Evolutionary conservation across 2,113 vertebrate species (phyloP).

Genomic region (Malurus elegans): DNA sequence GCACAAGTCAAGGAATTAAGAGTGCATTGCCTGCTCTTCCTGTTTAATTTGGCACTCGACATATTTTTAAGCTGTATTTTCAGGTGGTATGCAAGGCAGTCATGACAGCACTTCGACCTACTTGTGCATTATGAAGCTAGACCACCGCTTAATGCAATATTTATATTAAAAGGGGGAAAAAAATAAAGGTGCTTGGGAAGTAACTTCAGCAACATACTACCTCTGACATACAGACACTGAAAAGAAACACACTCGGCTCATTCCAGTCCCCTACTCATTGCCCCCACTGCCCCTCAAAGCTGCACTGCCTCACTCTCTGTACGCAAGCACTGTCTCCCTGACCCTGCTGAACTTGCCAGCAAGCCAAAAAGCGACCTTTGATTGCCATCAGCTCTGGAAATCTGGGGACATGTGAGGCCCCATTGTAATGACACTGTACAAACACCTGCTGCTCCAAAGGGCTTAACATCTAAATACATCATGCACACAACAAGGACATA

Average conservation of each 20-base stretch:
- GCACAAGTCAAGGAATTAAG: background rate
- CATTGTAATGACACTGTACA: background rate
- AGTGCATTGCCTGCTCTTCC: background rate
- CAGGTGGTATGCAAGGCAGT: background rate
- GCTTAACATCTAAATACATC: background rate
- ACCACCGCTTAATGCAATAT: background rate
- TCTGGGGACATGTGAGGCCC: background rate
- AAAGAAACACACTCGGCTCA: background rate
- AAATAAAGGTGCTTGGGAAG: background rate
- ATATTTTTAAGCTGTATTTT: background rate
- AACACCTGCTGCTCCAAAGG: slow-evolving; percentile 26
- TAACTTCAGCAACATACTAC: slow-evolving; percentile 41
- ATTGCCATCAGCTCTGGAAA: background rate
- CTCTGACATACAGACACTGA: slow-evolving; percentile 36
- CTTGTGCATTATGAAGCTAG: background rate
- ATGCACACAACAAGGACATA: slow-evolving; percentile 7
- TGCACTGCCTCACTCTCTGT: background rate
- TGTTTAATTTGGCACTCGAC: background rate
- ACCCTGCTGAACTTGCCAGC: background rate
- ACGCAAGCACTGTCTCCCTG: background rate
- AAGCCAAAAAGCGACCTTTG: background rate
- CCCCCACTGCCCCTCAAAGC: background rate
- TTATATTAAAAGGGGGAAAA: background rate
- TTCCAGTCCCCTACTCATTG: background rate
- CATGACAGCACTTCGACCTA: background rate